These are phyloP conservation scores for Conistra vaccinii DNA, from an alignment of 2,888 invertebrate genomes.

Conservation along the genomic window DNA sequence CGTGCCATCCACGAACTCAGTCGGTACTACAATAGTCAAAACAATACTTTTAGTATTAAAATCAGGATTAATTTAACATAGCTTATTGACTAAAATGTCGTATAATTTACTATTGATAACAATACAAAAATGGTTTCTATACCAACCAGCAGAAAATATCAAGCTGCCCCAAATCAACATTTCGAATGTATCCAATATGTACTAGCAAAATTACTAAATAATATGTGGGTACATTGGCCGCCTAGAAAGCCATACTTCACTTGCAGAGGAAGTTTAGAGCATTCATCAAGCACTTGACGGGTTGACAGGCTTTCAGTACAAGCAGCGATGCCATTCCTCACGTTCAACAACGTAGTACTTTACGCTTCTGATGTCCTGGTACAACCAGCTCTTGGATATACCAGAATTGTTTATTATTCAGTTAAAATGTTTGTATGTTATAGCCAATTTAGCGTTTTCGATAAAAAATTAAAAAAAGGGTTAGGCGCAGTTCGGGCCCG, in stretches of 20 bases:
- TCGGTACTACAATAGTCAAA: no score
- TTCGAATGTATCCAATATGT: neutral
- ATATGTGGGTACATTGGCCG: slow-evolving; percentile 1
- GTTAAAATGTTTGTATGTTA: no score
- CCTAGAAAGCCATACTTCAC: slow-evolving; percentile 19
- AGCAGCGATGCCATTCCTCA: slow-evolving; percentile 42
- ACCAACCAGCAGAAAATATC: neutral
- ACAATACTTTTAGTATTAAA: no score
- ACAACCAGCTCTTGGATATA: neutral
- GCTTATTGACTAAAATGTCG: no score
- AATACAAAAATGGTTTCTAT: no score
- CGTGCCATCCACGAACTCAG: no score
- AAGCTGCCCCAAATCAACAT: neutral
- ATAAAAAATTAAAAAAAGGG: no score
- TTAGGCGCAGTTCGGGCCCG: no score
- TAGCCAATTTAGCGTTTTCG: neutral
- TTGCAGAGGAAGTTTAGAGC: slow-evolving; percentile 50
- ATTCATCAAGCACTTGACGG: slow-evolving; percentile 56
- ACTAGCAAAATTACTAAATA: slow-evolving; percentile 9
- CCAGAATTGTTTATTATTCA: neutral
- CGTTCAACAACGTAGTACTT: slow-evolving; percentile 31
- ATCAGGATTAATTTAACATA: no score
- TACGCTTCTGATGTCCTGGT: slow-evolving; percentile 32
- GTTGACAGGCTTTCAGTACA: slow-evolving; percentile 59
- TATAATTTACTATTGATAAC: no score